Base-by-base conservation (phyloP, 2,888 invertebrate species). In the Melieria picta region DNA sequence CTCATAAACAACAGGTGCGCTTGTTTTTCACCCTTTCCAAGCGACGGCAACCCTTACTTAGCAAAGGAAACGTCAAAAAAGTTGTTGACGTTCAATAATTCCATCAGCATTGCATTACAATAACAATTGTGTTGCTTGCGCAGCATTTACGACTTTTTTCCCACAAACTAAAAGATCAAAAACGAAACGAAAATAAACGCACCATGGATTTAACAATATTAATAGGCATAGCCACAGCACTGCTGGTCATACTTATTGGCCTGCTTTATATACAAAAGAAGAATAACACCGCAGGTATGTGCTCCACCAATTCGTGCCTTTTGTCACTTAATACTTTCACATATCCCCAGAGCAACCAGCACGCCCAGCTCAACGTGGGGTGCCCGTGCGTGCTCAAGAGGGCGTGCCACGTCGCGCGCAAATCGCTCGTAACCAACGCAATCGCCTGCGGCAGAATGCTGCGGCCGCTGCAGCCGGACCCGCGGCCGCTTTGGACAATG, bases 401-500 rank as follows among this genome's bases (percentile, higher is more conserved):
- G 90, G 90, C 61, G 89, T 89, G 0, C 91, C 91, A 30, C 89
- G 93, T 65, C 89, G 93, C 80, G 93, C 92, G 0, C 93, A 92
- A 80, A 91, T 92, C 48, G 91, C 91, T 5, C 89, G 94, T 75
- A 93, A 93, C 85, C 91, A 92, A 80, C 90, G 93, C 64, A 83
- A 85, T 76, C 82, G 86, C 0, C 72, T 85, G 10, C 79, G 85
- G 1, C 83, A 79, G 46, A 82, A 88, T 87, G 89, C 88, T 77
- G 87, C 86, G 4, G 88, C 86, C 11, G 80, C 85, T 10, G 83
- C 83, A 10, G 89, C 88, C 13, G 90, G 85, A 4, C 78, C 86
- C n/a, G 81, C 83, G 5, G 89, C 88, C 48, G 89, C 89, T 30
- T 89, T 88, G 11, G 88, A 89, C 30, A 88, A 89, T 50, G 80